Conservation (phyloP, 2,797 vertebrate species). For the Takifugu rubripes region DNA sequence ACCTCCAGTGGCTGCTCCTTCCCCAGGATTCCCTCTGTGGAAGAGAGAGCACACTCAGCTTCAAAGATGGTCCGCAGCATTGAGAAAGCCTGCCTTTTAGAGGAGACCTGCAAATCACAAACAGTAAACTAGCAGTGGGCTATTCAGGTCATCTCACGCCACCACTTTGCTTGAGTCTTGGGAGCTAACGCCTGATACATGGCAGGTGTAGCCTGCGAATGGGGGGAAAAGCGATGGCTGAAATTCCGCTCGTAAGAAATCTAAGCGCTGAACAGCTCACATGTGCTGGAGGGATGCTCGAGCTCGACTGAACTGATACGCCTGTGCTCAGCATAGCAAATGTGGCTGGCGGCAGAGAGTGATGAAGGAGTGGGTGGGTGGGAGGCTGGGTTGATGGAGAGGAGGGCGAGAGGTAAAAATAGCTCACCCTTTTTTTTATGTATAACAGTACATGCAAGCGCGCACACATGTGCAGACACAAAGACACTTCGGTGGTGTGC, state of each 20-base stretch:
- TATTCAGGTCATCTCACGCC: slow-evolving; percentile 52
- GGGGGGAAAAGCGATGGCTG: too few species aligned
- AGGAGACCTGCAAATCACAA: too few species aligned
- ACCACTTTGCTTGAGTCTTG: too few species aligned
- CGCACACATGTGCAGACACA: slow-evolving; percentile 59
- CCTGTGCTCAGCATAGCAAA: slow-evolving; percentile 75
- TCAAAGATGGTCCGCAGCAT: slow-evolving; percentile 78
- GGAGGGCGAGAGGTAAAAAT: slow-evolving; percentile 67
- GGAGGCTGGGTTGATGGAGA: slow-evolving; percentile 13
- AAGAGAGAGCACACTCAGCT: slow-evolving; percentile 73
- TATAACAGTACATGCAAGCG: slow-evolving; percentile 67
- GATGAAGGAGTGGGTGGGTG: slow-evolving; percentile 23
- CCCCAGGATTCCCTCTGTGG: slow-evolving; percentile 90
- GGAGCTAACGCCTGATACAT: too few species aligned
- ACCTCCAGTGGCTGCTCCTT: slow-evolving; percentile 91
- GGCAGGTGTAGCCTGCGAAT: too few species aligned
- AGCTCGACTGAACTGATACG: slow-evolving; percentile 70
- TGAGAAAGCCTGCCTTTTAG: slow-evolving; percentile 24
- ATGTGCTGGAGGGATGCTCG: slow-evolving; percentile 48
- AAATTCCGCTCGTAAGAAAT: slow-evolving; percentile 2
- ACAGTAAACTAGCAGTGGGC: not conserved
- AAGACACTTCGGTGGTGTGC: slow-evolving; percentile 41
- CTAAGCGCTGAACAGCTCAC: slow-evolving; percentile 24
- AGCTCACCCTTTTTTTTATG: slow-evolving; percentile 68
- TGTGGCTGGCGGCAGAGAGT: slow-evolving; percentile 62